Percentiles rank a stretch among this genome's conserved stretches.
Evolutionary conservation across 2,888 invertebrate species (phyloP).

Genomic region (Drosophila ochracea): DNA sequence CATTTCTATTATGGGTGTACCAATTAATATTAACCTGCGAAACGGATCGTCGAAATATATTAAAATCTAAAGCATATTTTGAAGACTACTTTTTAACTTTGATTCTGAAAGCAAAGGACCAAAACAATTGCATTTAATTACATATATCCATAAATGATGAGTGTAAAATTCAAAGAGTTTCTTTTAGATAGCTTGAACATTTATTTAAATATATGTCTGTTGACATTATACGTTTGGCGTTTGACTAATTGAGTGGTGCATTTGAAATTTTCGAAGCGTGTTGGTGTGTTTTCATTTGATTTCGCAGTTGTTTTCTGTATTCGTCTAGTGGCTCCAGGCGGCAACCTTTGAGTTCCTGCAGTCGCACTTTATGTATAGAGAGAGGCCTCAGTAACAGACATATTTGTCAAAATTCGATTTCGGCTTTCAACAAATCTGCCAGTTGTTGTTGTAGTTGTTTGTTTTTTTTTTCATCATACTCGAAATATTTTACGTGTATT

Average conservation of each 20-base stretch:
- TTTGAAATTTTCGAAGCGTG: constrained; percentile 46
- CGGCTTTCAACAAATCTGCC: constrained; percentile 58
- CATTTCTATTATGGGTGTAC: not conserved
- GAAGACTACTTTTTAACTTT: too few species aligned
- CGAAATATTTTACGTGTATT: constrained; percentile 80
- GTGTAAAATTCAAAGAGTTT: not conserved
- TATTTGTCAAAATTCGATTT: constrained; percentile 55
- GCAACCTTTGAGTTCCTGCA: constrained; percentile 61
- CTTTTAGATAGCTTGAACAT: constrained; percentile 24
- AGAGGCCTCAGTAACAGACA: constrained; percentile 70
- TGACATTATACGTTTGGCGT: not conserved
- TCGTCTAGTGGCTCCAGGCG: constrained; percentile 74
- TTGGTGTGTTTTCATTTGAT: constrained; percentile 49
- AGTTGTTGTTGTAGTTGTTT: constrained; percentile 19
- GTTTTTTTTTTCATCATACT: constrained; percentile 40
- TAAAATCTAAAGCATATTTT: not conserved
- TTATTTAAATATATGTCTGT: constrained; percentile 19
- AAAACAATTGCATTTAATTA: too few species aligned
- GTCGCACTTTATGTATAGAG: constrained; percentile 65
- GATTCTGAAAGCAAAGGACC: not conserved
- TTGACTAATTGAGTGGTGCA: constrained; percentile 20
- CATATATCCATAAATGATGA: not conserved
- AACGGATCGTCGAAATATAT: not conserved
- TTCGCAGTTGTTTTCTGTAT: constrained; percentile 18
- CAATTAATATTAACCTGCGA: too few species aligned